Conservation (phyloP, 2,113 vertebrate genomes). For the Butastur rufipennis region DNA sequence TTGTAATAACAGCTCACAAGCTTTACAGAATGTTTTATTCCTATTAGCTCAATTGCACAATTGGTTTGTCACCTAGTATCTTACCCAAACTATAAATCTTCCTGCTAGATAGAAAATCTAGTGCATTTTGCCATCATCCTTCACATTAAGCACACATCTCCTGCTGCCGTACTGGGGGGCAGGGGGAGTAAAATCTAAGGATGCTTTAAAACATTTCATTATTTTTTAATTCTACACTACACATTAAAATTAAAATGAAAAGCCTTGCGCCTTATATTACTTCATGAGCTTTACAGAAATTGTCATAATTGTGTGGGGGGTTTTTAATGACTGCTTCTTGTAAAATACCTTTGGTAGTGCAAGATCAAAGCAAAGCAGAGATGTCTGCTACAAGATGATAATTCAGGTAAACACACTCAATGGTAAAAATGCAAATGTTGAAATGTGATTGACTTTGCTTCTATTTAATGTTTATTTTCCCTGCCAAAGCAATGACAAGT, state of each 20-base stretch:
- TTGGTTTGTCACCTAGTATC: neutral
- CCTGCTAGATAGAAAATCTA: neutral
- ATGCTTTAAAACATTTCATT: constrained; percentile 27
- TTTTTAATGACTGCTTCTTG: neutral
- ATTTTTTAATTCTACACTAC: constrained; percentile 30
- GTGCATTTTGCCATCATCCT: neutral
- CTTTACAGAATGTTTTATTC: neutral
- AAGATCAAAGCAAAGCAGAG: constrained; percentile 20
- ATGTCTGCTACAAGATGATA: constrained; percentile 10
- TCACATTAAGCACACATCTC: neutral
- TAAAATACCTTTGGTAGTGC: neutral
- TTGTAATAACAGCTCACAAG: constrained; percentile 23
- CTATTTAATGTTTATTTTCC: constrained; percentile 42
- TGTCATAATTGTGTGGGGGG: neutral
- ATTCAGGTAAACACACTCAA: constrained; percentile 16
- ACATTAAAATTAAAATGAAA: constrained; percentile 22
- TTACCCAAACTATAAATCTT: neutral
- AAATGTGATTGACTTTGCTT: constrained; percentile 20
- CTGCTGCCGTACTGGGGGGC: neutral
- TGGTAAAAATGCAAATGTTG: constrained; percentile 21
- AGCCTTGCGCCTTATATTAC: neutral
- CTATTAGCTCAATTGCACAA: neutral
- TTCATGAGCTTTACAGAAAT: constrained; percentile 16
- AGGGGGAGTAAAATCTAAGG: neutral
- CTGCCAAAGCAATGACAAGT: neutral